These are phyloP conservation scores for Psilanteris sp. DNA, from an alignment of 1,140 invertebrate species.

Conservation along the genomic window DNA sequence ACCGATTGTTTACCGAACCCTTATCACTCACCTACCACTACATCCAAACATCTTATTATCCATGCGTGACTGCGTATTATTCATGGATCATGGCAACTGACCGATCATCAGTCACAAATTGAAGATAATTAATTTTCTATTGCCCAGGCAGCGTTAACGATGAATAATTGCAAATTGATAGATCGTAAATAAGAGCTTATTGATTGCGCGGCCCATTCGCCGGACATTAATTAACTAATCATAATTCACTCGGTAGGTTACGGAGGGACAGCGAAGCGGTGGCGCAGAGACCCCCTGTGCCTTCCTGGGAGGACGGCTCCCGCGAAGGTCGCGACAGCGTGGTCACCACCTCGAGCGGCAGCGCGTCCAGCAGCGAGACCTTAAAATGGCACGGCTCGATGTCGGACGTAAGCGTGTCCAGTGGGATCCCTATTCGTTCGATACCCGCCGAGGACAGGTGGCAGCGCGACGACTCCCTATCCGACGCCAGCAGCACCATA, in stretches of 20 bases:
- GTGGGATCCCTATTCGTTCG: slow-evolving; percentile 74
- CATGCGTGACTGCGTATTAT: slow-evolving; percentile 21
- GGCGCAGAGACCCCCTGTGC: slow-evolving; percentile 75
- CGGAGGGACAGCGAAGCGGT: slow-evolving; percentile 83
- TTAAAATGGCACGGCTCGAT: slow-evolving; percentile 90
- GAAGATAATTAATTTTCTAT: slow-evolving; percentile 33
- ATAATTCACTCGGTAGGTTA: slow-evolving; percentile 72
- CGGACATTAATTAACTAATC: slow-evolving; percentile 32
- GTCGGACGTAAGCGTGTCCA: slow-evolving; percentile 87
- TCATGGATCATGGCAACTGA: slow-evolving; percentile 36
- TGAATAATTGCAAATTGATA: slow-evolving; percentile 55
- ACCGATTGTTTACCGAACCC: slow-evolving; percentile 39
- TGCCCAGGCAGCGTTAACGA: slow-evolving; percentile 9
- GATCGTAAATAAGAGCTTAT: slow-evolving; percentile 30
- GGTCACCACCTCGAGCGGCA: slow-evolving; percentile 84
- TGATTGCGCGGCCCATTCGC: slow-evolving; percentile 1
- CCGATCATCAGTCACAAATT: slow-evolving; percentile 35
- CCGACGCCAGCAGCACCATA: slow-evolving; percentile 74
- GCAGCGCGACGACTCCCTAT: slow-evolving; percentile 75
- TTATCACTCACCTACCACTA: slow-evolving; percentile 33
- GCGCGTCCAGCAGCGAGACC: slow-evolving; percentile 89
- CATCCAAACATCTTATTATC: slow-evolving; percentile 21
- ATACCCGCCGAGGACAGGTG: slow-evolving; percentile 68
- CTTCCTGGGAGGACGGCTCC: slow-evolving; percentile 79
- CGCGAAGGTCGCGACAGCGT: slow-evolving; percentile 85